Evolutionary conservation across 2,888 invertebrate species (phyloP).

Genomic region (Endomychus coccineus): DNA sequence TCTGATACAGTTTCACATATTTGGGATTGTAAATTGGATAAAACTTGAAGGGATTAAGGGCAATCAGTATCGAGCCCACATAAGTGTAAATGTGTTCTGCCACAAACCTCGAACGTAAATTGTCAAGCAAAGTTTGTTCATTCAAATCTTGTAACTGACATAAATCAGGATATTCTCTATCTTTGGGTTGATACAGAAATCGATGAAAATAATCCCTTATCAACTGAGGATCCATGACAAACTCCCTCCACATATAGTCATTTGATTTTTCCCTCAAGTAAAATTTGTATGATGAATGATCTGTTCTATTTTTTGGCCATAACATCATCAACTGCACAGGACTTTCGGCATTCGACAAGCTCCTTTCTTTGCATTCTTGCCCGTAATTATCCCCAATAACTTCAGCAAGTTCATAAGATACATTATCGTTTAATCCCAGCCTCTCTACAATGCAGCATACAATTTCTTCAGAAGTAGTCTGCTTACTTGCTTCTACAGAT

Average conservation of each 20-base stretch:
- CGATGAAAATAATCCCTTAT: conserved; percentile 88
- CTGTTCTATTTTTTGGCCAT: conserved; percentile 61
- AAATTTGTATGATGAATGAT: conserved; percentile 62
- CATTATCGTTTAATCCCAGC: conserved; percentile 53
- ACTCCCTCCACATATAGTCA: conserved; percentile 81
- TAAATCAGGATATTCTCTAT: conserved; percentile 90
- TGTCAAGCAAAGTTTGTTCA: conserved; percentile 86
- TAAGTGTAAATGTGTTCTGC: conserved; percentile 94
- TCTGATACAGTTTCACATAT: conserved; percentile 92
- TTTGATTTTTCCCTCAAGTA: conserved; percentile 80
- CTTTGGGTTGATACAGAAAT: conserved; percentile 85
- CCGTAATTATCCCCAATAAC: conserved; percentile 81
- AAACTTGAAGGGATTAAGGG: conserved; percentile 90
- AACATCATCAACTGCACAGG: conserved; percentile 77
- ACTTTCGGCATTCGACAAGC: conserved; percentile 73
- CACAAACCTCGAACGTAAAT: conserved; percentile 79
- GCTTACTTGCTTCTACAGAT: conserved; percentile 85
- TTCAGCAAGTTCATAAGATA: conserved; percentile 77
- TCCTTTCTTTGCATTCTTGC: conserved; percentile 85
- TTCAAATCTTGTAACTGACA: conserved; percentile 93
- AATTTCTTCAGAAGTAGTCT: conserved; percentile 86
- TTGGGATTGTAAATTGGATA: conserved; percentile 97
- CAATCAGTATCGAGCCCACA: conserved; percentile 91
- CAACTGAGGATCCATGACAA: conserved; percentile 83
- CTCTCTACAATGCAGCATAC: conserved; percentile 80